A percentile compares a stretch with the other conserved stretches of the same genome.
phyloP scores from a whole-genome alignment of 2,113 vertebrate species.

The Menura novaehollandiae region DNA sequence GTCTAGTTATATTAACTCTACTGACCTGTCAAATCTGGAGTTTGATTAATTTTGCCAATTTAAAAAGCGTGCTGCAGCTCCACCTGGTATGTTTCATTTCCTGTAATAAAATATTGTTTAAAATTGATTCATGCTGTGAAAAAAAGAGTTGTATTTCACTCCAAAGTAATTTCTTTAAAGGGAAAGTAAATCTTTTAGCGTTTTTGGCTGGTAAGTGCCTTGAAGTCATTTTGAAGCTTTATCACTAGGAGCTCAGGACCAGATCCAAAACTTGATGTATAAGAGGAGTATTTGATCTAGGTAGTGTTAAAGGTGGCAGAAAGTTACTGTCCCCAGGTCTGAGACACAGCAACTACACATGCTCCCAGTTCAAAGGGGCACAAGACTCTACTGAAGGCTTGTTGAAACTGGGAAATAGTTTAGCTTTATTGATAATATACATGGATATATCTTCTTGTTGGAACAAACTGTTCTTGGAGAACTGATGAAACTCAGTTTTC shows the following conservation, averaged over 20 bases:
- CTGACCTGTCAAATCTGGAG: neutral
- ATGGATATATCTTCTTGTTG: neutral
- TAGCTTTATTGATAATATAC: neutral
- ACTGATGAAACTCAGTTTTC: neutral
- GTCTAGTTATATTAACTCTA: neutral
- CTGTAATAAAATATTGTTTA: constrained; percentile 13
- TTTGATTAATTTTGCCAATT: constrained; percentile 24
- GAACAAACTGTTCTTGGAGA: neutral
- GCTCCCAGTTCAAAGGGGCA: neutral
- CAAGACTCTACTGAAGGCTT: neutral
- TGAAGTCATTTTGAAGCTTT: neutral
- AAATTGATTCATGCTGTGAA: neutral
- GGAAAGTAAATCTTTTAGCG: neutral
- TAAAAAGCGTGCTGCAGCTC: neutral
- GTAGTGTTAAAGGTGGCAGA: neutral
- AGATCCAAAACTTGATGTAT: neutral
- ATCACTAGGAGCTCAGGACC: neutral
- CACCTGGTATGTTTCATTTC: neutral
- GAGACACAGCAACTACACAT: neutral
- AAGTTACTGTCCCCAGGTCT: neutral
- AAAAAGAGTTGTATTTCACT: neutral
- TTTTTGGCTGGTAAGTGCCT: neutral
- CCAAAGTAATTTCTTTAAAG: neutral
- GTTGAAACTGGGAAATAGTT: neutral
- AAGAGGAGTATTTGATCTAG: neutral